A percentile compares a stretch with the other conserved stretches of the same genome.
Evolutionary conservation across 2,888 invertebrate genomes (phyloP).

Genomic region (Carterocephalus palaemon): DNA sequence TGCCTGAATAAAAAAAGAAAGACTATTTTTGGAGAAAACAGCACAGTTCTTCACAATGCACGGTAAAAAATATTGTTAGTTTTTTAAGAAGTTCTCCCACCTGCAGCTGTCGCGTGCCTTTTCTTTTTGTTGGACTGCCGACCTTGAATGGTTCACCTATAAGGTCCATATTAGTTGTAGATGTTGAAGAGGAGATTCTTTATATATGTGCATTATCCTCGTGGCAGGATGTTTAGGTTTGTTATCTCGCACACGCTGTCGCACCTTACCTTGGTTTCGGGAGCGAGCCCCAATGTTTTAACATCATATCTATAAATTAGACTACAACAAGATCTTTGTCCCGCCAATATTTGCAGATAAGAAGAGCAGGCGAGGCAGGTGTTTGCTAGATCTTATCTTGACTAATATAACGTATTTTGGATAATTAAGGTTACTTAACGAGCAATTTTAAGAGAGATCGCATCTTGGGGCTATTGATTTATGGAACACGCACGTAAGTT

Average conservation of each 20-base stretch:
- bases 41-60: constrained; percentile 57
- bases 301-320: constrained; percentile 62
- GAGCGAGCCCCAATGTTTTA: constrained; percentile 50
- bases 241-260: constrained; percentile 73
- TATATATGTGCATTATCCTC: constrained; percentile 56
- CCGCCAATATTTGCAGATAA: constrained; percentile 61
- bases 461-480: constrained; percentile 3
- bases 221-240: constrained; percentile 71
- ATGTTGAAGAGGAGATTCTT: constrained; percentile 47
- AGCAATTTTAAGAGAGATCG: constrained; percentile 1
- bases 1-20: constrained; percentile 34
- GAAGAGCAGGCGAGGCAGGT: constrained; percentile 65
- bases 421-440: constrained; percentile 53
- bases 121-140: constrained; percentile 25
- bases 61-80: constrained; percentile 62
- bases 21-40: constrained; percentile 46
- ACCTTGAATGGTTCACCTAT: constrained; percentile 30
- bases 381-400: constrained; percentile 56
- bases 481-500: neutral
- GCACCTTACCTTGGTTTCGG: constrained; percentile 63
- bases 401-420: constrained; percentile 46
- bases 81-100: constrained; percentile 72
- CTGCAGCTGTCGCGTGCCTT: constrained; percentile 75
- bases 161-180: constrained; percentile 32
- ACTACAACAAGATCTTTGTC: constrained; percentile 61